Evolutionary conservation across 2,797 vertebrate genomes (phyloP), one percentile per base, ranked within the genome.

Genomic region (Lagorchestes hirsutus): DNA sequence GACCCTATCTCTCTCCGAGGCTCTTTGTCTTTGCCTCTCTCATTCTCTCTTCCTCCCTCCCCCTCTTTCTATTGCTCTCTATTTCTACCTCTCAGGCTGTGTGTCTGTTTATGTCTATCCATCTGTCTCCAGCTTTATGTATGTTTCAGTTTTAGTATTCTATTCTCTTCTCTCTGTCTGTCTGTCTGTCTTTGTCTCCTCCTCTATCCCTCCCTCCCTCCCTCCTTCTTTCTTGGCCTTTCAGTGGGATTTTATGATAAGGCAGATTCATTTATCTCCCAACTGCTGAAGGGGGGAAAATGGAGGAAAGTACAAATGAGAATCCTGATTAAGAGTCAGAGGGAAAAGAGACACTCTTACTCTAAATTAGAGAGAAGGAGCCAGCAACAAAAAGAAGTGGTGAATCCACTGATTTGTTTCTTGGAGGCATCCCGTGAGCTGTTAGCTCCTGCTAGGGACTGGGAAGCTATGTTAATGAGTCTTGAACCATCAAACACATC

Each of bases 161-260:
- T 50, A 27, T 50, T 87, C 14, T 50, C 87, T 90, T 87, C 90
- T 54, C 90, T 91, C 52, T 90, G 27, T 90, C 31, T 31, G 57
- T 3, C 22, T 54, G 9, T 3, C 0, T 16, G 13, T 93, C n/a
- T 22, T 40, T 29, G 31, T 54, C 54, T 93, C 82, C 52, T 90
- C 10, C 34, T 46, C 22, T 87, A 87, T 50, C 40, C 18, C 50
- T 57, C 12, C 29, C 59, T 46, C 16, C 82, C 5, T 90, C 12
- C 29, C 59, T 34, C 22, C 10, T 46, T 62, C 4, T 34, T 22
- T 62, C 82, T 55, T 11, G 8, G 34, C 22, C 40, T 59, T 55
- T 91, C 92, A 74, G 11, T 67, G 82, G 74, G 11, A 91, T 74
- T 94, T 58, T 74, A 52, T 92, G 90, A 91, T 54, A 91, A 57